A percentile compares a stretch with the other conserved stretches of the same genome.
Conservation (phyloP, 2,113 vertebrate genomes). For the Cyprinodon tularosa region DNA sequence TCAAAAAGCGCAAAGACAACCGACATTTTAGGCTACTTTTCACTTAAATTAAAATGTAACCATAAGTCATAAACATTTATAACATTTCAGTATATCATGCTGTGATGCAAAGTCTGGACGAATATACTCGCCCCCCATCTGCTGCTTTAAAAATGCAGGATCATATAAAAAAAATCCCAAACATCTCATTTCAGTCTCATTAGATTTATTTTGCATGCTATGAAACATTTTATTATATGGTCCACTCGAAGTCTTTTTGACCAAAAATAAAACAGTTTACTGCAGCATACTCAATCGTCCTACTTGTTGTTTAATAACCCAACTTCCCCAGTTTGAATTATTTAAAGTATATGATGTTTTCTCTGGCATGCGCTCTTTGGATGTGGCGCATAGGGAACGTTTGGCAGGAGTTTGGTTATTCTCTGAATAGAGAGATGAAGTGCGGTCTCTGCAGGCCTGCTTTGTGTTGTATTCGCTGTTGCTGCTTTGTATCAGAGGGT, state of each 20-base stretch:
- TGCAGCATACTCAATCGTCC: not conserved
- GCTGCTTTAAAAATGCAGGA: not conserved
- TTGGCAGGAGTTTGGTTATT: not conserved
- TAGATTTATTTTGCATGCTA: not conserved
- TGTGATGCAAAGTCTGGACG: not conserved
- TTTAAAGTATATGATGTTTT: not conserved
- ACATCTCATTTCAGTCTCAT: not conserved
- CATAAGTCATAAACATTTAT: not conserved
- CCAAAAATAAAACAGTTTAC: not conserved
- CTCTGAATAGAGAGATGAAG: conserved; percentile 8
- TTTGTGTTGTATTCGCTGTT: conserved; percentile 14
- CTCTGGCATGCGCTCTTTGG: not conserved
- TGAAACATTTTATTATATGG: not conserved
- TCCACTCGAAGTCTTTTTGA: not conserved
- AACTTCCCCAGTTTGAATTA: not conserved
- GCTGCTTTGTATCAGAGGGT: conserved; percentile 15
- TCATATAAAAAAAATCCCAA: not conserved
- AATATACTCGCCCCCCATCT: too few relatives aligned
- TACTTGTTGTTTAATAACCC: not conserved
- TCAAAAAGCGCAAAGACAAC: not conserved
- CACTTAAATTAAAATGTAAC: too few relatives aligned
- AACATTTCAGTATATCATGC: not conserved
- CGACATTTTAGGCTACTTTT: too few relatives aligned
- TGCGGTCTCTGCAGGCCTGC: not conserved
- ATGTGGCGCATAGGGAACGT: not conserved